Evolutionary conservation across 2,797 vertebrate species (phyloP).

Genomic region (Poeciliopsis turneri): DNA sequence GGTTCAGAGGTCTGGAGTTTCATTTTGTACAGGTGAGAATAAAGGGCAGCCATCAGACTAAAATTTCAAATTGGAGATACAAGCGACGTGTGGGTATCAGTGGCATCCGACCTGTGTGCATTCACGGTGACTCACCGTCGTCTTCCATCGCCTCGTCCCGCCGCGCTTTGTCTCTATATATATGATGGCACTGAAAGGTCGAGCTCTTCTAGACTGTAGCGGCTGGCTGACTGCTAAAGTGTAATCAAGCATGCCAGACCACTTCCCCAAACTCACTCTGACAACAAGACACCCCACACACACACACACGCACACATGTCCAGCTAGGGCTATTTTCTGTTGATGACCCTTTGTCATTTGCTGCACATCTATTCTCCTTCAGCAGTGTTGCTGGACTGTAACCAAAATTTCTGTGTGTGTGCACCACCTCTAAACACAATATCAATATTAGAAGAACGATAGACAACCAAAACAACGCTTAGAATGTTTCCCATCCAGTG

Average conservation of each 20-base stretch:
- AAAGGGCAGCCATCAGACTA: constrained; percentile 51
- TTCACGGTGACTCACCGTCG: constrained; percentile 43
- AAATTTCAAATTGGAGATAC: constrained; percentile 47
- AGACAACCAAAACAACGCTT: constrained; percentile 3
- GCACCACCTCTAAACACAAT: constrained; percentile 39
- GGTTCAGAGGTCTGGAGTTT: constrained; percentile 47
- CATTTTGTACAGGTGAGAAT: constrained; percentile 54
- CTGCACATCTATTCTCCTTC: constrained; percentile 64
- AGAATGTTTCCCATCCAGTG: neutral
- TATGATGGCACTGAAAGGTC: constrained; percentile 71
- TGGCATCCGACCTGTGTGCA: constrained; percentile 30
- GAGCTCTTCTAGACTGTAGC: constrained; percentile 69
- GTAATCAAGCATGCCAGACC: constrained; percentile 74
- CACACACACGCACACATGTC: constrained; percentile 5
- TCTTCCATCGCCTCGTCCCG: constrained; percentile 19
- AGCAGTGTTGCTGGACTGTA: constrained; percentile 28
- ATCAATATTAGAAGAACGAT: neutral
- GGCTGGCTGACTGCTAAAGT: constrained; percentile 56
- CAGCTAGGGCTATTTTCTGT: constrained; percentile 60
- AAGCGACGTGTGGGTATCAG: constrained; percentile 33
- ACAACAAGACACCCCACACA: neutral
- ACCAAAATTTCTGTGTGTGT: constrained; percentile 39
- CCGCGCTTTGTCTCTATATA: constrained; percentile 26
- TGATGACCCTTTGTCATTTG: constrained; percentile 72
- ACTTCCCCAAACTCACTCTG: constrained; percentile 64